phyloP scores from a whole-genome alignment of 2,797 vertebrate genomes.

The Brotula barbata region DNA sequence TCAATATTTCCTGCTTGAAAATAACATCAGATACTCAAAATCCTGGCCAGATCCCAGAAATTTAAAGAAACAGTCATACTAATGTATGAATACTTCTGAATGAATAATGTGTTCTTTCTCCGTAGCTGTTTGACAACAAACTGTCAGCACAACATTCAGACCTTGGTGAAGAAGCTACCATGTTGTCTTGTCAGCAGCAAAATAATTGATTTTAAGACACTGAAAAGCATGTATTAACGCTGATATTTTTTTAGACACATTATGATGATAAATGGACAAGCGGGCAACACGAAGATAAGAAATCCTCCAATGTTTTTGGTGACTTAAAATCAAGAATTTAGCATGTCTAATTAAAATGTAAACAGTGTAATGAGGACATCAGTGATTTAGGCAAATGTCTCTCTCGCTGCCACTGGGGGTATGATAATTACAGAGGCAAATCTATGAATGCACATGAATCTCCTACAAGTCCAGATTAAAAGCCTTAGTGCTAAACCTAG shows the following conservation, averaged over 20 bases:
- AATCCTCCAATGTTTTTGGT: slow-evolving; percentile 57
- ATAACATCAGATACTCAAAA: slow-evolving; percentile 40
- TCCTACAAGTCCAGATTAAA: slow-evolving; percentile 96
- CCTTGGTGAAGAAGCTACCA: slow-evolving; percentile 6
- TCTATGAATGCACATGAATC: slow-evolving; percentile 93
- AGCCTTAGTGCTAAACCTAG: slow-evolving; percentile 94
- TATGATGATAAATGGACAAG: background rate
- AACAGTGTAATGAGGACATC: slow-evolving; percentile 98
- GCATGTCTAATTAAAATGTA: slow-evolving; percentile 99
- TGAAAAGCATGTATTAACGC: too few relatives aligned
- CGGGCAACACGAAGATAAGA: slow-evolving; percentile 40
- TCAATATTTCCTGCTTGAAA: slow-evolving; percentile 37
- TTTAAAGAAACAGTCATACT: too few relatives aligned
- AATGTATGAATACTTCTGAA: slow-evolving; percentile 26
- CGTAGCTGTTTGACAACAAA: slow-evolving; percentile 16
- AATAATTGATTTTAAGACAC: slow-evolving; percentile 8
- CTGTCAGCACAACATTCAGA: slow-evolving; percentile 20
- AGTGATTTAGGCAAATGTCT: slow-evolving; percentile 94
- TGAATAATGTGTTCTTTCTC: slow-evolving; percentile 29
- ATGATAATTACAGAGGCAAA: slow-evolving; percentile 97
- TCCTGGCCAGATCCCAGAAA: too few relatives aligned
- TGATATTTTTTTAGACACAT: slow-evolving; percentile 22
- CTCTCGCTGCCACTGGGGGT: slow-evolving; percentile 91
- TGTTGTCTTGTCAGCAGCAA: slow-evolving; percentile 7
- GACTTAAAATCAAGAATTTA: slow-evolving; percentile 87